Evolutionary conservation across 2,888 invertebrate species (phyloP), one percentile per base, ranked within the genome.

Genomic region (Heteromyza rotundicornis): DNA sequence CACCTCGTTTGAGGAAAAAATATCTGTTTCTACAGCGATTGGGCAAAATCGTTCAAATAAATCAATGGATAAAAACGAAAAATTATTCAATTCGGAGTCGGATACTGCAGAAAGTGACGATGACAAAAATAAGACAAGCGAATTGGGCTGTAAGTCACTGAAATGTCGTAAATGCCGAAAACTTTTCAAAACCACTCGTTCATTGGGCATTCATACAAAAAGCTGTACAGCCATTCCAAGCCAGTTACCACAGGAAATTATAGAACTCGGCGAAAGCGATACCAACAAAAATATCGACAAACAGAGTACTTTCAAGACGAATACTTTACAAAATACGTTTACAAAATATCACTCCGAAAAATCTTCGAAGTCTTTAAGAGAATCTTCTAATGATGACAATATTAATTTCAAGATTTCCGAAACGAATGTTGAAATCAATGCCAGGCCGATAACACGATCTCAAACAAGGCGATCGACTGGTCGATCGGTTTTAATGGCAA

Each of bases 161-260:
- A 64, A 64, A 49, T 64, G 64, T 17, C 22, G 23, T 8, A 60
- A 60, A 44, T 64, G 64, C 36, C 49, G 40, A 27, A 64, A 64
- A 55, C 17, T 58, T 1, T 60, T 60, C 32, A 64, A 64, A 55
- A 64, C 60, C 14, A 58, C 49, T 32, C 57, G 60, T 7, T 64
- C 64, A 22, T 58, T 64, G 47, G 35, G 51, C 2, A 64, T 60
- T 40, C 64, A 64, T 55, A 54, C 24, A 2, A 60, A 60, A 17
- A 49, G 55, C 24, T 64, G 64, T 22, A 17, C 50, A 32, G 55
- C 47, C 50, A 40, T 27, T 19, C 24, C 47, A 5, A 19, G 20
- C n/a, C 24, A 50, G 12, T 32, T 22, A 17, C 20, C 27, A 32
- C 24, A 16, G 14, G 23, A 14, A 3, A 14, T 10, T 14, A 19